These are phyloP conservation scores for Condylostylus longicornis DNA, from an alignment of 1,140 invertebrate species.

Conservation along the genomic window DNA sequence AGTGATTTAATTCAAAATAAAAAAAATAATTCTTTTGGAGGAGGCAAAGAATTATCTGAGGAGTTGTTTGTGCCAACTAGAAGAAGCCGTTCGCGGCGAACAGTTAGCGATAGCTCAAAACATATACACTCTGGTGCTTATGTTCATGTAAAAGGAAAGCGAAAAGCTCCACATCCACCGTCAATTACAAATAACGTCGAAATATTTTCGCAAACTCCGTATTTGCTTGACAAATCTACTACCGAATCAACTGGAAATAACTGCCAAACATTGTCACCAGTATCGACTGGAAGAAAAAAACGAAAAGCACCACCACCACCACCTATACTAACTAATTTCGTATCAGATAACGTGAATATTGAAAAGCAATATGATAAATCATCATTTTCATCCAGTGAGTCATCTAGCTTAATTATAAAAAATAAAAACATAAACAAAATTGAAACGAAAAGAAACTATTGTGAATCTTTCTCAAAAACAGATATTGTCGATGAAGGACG, in stretches of 20 bases:
- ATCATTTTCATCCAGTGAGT: too few relatives aligned
- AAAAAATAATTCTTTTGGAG: slow-evolving; percentile 22
- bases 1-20: slow-evolving; percentile 39
- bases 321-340: slow-evolving; percentile 5
- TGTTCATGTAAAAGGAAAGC: slow-evolving; percentile 55
- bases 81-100: slow-evolving; percentile 32
- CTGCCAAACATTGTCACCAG: too few relatives aligned
- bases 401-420: too few relatives aligned
- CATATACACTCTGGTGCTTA: slow-evolving; percentile 32
- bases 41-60: slow-evolving; percentile 20
- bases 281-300: slow-evolving; percentile 38
- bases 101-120: slow-evolving; percentile 39
- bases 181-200: not conserved
- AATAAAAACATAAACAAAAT: too few relatives aligned
- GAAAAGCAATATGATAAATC: too few relatives aligned
- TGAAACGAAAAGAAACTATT: too few relatives aligned
- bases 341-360: slow-evolving; percentile 4
- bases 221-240: not conserved
- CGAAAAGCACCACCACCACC: slow-evolving; percentile 45
- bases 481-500: too few relatives aligned
- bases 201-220: too few relatives aligned
- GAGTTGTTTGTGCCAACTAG: too few relatives aligned
- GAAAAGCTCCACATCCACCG: slow-evolving; percentile 48
- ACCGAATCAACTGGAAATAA: slow-evolving; percentile 2
- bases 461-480: too few relatives aligned